These are phyloP conservation scores for Leptopilina clavipes DNA, from an alignment of 1,140 invertebrate species.

Conservation along the genomic window DNA sequence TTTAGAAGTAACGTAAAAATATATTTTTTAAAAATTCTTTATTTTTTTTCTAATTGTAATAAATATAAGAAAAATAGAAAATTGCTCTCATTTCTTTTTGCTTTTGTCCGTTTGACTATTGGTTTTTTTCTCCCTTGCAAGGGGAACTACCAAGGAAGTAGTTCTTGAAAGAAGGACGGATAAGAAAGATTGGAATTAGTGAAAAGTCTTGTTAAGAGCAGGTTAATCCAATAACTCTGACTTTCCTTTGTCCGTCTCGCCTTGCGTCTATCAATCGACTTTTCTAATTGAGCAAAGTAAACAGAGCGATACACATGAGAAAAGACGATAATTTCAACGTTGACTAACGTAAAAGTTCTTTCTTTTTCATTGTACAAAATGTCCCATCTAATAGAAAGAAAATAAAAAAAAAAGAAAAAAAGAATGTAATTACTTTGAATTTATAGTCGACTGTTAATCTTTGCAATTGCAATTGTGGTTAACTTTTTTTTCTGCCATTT, in stretches of 20 bases:
- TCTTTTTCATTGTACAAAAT: background rate
- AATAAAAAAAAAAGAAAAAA: background rate
- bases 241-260: constrained; percentile 1
- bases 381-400: background rate
- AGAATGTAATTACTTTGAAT: background rate
- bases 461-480: background rate
- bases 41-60: no score
- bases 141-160: background rate
- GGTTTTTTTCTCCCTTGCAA: background rate
- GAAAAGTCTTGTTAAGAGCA: constrained; percentile 34
- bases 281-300: constrained; percentile 31
- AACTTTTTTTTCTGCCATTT: background rate
- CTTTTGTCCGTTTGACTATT: no score
- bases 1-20: no score
- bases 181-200: constrained; percentile 32
- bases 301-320: constrained; percentile 4
- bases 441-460: background rate
- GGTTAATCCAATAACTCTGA: constrained; percentile 15
- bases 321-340: constrained; percentile 24
- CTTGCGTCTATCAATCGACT: constrained; percentile 20
- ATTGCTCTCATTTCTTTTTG: background rate
- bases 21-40: no score
- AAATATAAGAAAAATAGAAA: no score
- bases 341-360: background rate
- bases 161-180: constrained; percentile 13